Conservation (phyloP, 2,113 vertebrate genomes). For the Chaetorhynchus papuensis region DNA sequence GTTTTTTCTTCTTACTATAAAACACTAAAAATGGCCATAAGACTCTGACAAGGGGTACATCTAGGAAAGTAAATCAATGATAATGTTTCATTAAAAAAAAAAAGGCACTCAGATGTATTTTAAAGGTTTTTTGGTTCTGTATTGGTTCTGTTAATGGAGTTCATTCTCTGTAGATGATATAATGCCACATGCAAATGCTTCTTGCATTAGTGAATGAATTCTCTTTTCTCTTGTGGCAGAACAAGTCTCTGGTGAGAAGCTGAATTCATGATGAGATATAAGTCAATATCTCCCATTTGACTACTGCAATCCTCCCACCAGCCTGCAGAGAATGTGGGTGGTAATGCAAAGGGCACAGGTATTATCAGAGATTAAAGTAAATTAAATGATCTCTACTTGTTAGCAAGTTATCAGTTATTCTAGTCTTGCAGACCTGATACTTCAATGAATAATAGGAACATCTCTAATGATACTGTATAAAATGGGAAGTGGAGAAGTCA, state of each 20-base stretch:
- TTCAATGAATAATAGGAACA: neutral
- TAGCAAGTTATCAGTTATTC: neutral
- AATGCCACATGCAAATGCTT: conserved; percentile 31
- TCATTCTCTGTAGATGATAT: neutral
- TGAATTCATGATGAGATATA: neutral
- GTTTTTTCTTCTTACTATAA: conserved; percentile 16
- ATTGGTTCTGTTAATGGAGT: neutral
- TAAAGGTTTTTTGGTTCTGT: neutral
- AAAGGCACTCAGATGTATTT: neutral
- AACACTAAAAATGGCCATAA: neutral
- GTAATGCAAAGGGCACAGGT: neutral
- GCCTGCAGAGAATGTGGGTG: neutral
- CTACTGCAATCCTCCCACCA: neutral
- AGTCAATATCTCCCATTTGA: neutral
- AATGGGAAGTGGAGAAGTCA: neutral
- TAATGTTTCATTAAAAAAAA: conserved; percentile 18
- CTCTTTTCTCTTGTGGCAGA: neutral
- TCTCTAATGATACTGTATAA: neutral
- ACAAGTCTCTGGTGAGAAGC: neutral
- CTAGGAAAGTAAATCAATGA: conserved; percentile 27
- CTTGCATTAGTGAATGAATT: conserved; percentile 21
- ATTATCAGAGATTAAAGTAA: neutral
- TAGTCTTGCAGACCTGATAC: neutral
- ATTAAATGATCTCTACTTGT: neutral
- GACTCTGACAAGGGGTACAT: neutral